Evolutionary conservation across 2,888 invertebrate genomes (phyloP).

Genomic region (Xestia xanthographa): DNA sequence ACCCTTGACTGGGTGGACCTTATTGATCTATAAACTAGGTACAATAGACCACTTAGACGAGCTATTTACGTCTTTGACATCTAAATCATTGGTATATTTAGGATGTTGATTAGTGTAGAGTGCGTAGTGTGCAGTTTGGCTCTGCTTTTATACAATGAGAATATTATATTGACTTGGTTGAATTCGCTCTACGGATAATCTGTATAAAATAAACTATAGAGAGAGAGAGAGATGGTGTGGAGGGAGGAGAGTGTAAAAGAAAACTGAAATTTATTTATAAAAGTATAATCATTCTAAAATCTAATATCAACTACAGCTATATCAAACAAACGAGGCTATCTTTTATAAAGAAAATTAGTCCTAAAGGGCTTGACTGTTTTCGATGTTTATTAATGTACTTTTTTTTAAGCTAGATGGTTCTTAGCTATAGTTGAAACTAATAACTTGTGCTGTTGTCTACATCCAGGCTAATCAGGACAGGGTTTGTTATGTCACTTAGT

Average conservation of each 20-base stretch:
- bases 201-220: no score
- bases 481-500: background rate
- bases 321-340: background rate
- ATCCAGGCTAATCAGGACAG: background rate
- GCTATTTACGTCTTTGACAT: background rate
- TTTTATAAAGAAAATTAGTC: background rate
- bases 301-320: background rate
- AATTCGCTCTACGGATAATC: background rate
- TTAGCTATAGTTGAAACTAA: background rate
- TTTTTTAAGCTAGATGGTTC: background rate
- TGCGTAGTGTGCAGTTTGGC: background rate
- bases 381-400: background rate
- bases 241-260: background rate
- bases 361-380: background rate
- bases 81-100: background rate
- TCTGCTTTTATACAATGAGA: background rate
- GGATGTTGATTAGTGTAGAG: background rate
- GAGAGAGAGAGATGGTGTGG: background rate
- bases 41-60: background rate
- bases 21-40: background rate
- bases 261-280: no score
- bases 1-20: conserved; percentile 5
- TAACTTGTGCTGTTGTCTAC: background rate
- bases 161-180: background rate
- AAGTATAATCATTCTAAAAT: no score